Evolutionary conservation across 1,140 invertebrate species (phyloP).

Genomic region (Hydropsyche tenuis): DNA sequence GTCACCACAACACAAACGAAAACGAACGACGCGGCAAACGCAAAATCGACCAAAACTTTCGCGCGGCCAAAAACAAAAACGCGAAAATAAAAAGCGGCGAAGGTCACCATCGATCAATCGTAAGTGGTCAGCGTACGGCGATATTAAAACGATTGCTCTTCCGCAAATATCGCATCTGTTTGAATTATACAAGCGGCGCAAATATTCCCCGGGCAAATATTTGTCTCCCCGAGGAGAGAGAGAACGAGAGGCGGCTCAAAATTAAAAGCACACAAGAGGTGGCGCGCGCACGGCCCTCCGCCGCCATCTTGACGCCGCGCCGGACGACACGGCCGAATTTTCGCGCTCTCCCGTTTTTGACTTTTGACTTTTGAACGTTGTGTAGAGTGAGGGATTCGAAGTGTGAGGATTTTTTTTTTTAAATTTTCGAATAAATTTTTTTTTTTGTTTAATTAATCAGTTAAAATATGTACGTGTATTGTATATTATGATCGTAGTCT

Average conservation of each 20-base stretch:
- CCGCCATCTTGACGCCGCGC: constrained; percentile 15
- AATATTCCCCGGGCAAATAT: constrained; percentile 71
- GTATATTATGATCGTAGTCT: too few relatives aligned
- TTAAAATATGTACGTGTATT: too few relatives aligned
- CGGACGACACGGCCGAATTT: neutral
- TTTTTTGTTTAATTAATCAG: too few relatives aligned
- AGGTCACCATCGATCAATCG: neutral
- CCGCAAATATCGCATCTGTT: constrained; percentile 69
- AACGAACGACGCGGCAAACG: neutral
- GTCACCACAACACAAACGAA: too few relatives aligned
- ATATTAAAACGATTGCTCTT: constrained; percentile 73
- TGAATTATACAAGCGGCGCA: constrained; percentile 71
- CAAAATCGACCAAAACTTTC: neutral
- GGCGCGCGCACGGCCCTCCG: constrained; percentile 9
- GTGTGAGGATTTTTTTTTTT: too few relatives aligned
- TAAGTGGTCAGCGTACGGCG: constrained; percentile 49
- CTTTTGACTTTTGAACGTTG: too few relatives aligned
- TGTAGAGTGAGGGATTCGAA: too few relatives aligned
- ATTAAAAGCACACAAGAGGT: constrained; percentile 64
- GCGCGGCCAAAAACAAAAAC: neutral
- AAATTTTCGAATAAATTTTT: too few relatives aligned
- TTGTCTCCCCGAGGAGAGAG: constrained; percentile 56
- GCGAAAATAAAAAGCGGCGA: neutral
- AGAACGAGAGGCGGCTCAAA: constrained; percentile 63
- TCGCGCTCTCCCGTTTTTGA: too few relatives aligned